These are phyloP conservation scores for Typhlichthys subterraneus DNA, from an alignment of 2,797 vertebrate species.

Conservation along the genomic window DNA sequence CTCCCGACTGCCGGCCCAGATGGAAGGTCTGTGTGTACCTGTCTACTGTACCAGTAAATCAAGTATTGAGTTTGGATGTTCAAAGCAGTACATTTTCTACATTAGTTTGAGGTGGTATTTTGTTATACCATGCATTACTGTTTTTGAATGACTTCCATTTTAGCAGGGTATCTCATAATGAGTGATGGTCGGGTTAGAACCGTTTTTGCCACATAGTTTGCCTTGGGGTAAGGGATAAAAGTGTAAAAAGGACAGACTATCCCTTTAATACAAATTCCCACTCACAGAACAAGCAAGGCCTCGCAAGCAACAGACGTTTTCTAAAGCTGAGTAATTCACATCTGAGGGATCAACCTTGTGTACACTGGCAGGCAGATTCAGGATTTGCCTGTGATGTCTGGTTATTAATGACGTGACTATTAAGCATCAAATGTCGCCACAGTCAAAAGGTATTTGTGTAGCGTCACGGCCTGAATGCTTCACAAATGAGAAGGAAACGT, in stretches of 20 bases:
- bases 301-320: not conserved
- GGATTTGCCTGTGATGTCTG: not conserved
- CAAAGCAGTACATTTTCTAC: too few relatives aligned
- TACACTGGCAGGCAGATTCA: not conserved
- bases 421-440: too few relatives aligned
- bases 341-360: not conserved
- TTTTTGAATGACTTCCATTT: too few relatives aligned
- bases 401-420: not conserved
- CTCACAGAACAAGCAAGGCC: not conserved
- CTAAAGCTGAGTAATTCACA: not conserved
- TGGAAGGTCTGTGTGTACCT: constrained; percentile 78
- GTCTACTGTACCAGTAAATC: not conserved
- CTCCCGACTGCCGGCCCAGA: constrained; percentile 87
- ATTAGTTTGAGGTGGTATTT: too few relatives aligned
- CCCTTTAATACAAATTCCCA: not conserved
- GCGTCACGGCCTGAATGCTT: too few relatives aligned
- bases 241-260: not conserved
- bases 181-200: too few relatives aligned
- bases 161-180: too few relatives aligned
- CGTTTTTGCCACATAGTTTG: too few relatives aligned
- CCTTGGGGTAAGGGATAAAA: too few relatives aligned
- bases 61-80: not conserved
- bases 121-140: too few relatives aligned
- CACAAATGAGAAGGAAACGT: too few relatives aligned
- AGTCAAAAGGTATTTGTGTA: too few relatives aligned